Conservation (phyloP, 2,888 invertebrate genomes). For the Thalpophila matura region DNA sequence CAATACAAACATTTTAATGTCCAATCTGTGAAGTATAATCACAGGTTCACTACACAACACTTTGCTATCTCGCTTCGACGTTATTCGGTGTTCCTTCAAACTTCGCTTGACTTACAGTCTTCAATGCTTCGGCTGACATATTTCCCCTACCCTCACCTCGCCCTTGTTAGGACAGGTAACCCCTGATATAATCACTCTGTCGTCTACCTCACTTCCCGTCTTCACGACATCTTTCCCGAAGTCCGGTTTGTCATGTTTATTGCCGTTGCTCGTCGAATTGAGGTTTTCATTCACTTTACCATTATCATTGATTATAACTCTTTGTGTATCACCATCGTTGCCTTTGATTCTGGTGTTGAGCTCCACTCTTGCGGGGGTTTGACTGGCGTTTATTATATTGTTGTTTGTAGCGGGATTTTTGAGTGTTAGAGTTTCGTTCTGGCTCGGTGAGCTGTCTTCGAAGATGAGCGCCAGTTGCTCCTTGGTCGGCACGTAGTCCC, state of each 20-base stretch:
- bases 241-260: background rate
- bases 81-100: background rate
- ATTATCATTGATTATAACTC: background rate
- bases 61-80: background rate
- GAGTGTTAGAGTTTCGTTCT: background rate
- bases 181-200: constrained; percentile 16
- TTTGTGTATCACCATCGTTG: background rate
- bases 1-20: too few relatives aligned
- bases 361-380: background rate
- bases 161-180: background rate
- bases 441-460: background rate
- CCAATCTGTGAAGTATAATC: too few relatives aligned
- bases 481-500: constrained; percentile 9
- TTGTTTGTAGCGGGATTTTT: background rate
- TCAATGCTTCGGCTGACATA: constrained; percentile 6
- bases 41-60: too few relatives aligned
- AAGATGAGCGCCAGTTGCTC: constrained; percentile 26
- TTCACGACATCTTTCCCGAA: background rate
- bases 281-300: too few relatives aligned
- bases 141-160: background rate
- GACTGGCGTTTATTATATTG: background rate
- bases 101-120: too few relatives aligned
- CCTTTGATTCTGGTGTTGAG: constrained; percentile 17
- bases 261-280: background rate
- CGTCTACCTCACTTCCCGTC: background rate